phyloP scores from a whole-genome alignment of 1,140 invertebrate genomes.

The Ostrea denselamellosa region DNA sequence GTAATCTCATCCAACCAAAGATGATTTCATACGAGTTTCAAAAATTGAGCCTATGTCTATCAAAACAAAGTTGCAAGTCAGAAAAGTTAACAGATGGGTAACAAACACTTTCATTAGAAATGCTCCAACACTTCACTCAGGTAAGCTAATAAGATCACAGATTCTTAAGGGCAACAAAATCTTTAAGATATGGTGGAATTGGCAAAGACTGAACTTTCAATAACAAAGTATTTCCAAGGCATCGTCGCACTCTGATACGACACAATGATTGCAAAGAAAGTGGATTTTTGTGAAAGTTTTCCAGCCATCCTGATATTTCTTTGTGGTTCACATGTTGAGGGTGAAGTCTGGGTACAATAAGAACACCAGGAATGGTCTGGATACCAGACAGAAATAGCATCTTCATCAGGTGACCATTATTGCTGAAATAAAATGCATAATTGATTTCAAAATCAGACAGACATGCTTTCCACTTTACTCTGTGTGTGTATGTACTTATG shows the following conservation, averaged over 20 bases:
- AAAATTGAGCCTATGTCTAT: no score
- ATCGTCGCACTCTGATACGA: constrained; percentile 58
- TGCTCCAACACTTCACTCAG: no score
- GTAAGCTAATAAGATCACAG: neutral
- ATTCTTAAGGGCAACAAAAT: constrained; percentile 52
- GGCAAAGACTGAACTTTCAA: constrained; percentile 50
- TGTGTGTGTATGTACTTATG: no score
- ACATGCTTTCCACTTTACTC: no score
- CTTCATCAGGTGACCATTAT: constrained; percentile 54
- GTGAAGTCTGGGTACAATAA: constrained; percentile 57
- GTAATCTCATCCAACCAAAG: no score
- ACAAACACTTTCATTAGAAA: no score
- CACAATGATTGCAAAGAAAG: constrained; percentile 56
- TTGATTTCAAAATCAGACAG: no score
- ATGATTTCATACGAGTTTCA: no score
- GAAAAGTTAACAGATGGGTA: no score
- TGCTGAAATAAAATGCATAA: constrained; percentile 48
- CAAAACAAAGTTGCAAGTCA: no score
- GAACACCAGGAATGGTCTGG: constrained; percentile 58
- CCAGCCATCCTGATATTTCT: constrained; percentile 60
- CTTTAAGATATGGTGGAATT: constrained; percentile 57
- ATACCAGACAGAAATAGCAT: constrained; percentile 63
- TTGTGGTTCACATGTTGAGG: constrained; percentile 54
- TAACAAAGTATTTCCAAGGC: constrained; percentile 60
- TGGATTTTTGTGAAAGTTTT: constrained; percentile 58